A percentile compares a stretch with the other conserved stretches of the same genome.
These are phyloP conservation scores for Actinemys pallida DNA, from an alignment of 2,113 vertebrate genomes.

Conservation along the genomic window DNA sequence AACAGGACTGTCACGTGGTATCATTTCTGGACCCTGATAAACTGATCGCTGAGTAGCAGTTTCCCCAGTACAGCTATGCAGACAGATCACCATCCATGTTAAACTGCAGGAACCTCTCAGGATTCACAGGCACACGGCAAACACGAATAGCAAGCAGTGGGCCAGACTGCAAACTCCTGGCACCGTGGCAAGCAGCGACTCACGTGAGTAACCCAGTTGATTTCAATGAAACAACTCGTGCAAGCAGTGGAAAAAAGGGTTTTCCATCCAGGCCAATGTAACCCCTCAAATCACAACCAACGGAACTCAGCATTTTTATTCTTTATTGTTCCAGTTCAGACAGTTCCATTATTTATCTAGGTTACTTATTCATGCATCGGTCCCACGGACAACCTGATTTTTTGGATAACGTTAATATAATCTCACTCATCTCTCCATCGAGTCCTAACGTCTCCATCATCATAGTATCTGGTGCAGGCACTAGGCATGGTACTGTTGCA, in stretches of 20 bases:
- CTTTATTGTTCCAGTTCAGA: conserved; percentile 69
- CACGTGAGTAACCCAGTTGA: not conserved
- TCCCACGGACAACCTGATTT: conserved; percentile 36
- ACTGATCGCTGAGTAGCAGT: not conserved
- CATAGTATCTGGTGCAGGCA: fast-evolving
- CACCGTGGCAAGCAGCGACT: fast-evolving
- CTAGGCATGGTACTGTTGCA: fast-evolving
- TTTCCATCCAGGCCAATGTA: not conserved
- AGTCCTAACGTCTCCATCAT: not conserved
- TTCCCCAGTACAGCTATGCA: not conserved
- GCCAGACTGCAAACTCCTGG: not conserved
- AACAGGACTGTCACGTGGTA: not conserved
- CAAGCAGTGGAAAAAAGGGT: not conserved
- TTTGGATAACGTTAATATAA: not conserved
- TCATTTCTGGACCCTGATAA: not conserved
- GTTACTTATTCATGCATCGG: conserved; percentile 70
- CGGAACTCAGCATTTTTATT: conserved; percentile 70
- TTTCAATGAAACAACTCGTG: fast-evolving
- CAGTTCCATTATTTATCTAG: conserved; percentile 73
- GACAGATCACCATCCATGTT: not conserved
- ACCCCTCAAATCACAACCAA: conserved; percentile 69
- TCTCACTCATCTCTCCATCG: not conserved
- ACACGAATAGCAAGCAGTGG: fast-evolving
- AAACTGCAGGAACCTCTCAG: not conserved
- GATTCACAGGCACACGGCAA: fast-evolving